A percentile compares a stretch with the other conserved stretches of the same genome.
These are phyloP conservation scores for Lepidonotus clava DNA, from an alignment of 2,888 invertebrate genomes.

Conservation along the genomic window DNA sequence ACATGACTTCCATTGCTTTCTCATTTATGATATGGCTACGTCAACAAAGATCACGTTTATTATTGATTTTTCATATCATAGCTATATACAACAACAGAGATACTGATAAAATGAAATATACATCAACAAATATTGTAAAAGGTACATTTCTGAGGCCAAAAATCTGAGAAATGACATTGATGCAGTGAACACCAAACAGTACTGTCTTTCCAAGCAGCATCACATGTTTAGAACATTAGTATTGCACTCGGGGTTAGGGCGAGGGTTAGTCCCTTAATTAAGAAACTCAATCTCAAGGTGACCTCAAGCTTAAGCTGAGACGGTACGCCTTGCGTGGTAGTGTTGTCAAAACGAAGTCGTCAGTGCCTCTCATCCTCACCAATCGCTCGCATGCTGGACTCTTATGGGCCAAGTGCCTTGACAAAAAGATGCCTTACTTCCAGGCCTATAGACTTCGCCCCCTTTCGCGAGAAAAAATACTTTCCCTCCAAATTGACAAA, in stretches of 20 bases:
- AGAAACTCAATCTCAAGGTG: too few relatives aligned
- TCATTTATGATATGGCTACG: slow-evolving; percentile 42
- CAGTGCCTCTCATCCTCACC: too few relatives aligned
- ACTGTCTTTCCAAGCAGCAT: slow-evolving; percentile 38
- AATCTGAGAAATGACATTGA: slow-evolving; percentile 16
- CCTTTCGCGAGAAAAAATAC: too few relatives aligned
- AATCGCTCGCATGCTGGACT: too few relatives aligned
- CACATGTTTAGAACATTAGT: slow-evolving; percentile 1
- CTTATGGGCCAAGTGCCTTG: too few relatives aligned
- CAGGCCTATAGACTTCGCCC: too few relatives aligned
- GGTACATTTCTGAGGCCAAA: not conserved
- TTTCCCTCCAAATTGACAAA: too few relatives aligned
- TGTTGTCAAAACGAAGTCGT: too few relatives aligned
- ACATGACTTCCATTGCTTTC: slow-evolving; percentile 36
- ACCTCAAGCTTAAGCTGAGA: too few relatives aligned
- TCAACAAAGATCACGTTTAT: slow-evolving; percentile 16
- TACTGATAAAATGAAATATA: slow-evolving; percentile 10
- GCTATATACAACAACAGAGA: slow-evolving; percentile 14
- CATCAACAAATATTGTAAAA: slow-evolving; percentile 17
- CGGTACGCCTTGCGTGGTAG: not conserved
- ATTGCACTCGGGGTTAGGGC: not conserved
- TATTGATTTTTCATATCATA: not conserved
- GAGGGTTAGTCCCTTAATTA: not conserved
- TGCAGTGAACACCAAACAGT: slow-evolving; percentile 25
- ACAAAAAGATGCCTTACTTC: too few relatives aligned